Percentiles rank a stretch among this genome's conserved stretches.
Evolutionary conservation across 2,797 vertebrate species (phyloP).

Genomic region (Urocyon cinereoargenteus): DNA sequence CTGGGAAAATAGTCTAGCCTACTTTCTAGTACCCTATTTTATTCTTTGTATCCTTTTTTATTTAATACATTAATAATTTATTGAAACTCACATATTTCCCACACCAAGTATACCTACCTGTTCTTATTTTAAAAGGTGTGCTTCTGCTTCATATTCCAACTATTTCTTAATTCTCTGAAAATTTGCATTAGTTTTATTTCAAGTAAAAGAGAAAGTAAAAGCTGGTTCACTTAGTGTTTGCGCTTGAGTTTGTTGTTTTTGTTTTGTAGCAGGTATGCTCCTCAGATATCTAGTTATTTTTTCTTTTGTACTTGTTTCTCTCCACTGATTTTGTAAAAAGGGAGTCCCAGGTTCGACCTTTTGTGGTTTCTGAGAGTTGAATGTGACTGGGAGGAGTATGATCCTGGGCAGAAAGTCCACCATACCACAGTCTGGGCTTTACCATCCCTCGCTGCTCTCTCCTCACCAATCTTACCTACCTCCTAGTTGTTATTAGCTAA

Average conservation of each 20-base stretch:
- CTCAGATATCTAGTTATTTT: not conserved
- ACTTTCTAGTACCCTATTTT: not conserved
- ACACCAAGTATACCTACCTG: not conserved
- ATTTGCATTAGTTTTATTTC: not conserved
- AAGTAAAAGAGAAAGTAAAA: not conserved
- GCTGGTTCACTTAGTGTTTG: not conserved
- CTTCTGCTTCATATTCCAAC: not conserved
- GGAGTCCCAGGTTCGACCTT: not conserved
- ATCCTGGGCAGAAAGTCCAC: not conserved
- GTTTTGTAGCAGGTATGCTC: not conserved
- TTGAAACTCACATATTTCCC: conserved; percentile 32
- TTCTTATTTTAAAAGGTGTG: not conserved
- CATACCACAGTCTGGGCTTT: not conserved
- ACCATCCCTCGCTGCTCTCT: not conserved
- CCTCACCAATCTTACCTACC: not conserved
- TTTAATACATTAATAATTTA: not conserved
- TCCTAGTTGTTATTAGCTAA: not conserved
- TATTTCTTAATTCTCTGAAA: not conserved
- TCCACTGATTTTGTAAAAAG: not conserved
- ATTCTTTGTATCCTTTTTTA: conserved; percentile 14
- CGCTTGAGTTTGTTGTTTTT: not conserved
- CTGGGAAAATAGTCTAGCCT: not conserved
- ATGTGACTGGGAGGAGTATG: no score
- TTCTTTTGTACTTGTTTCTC: not conserved
- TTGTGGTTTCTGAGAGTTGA: not conserved